These are phyloP conservation scores for Gortyna flavago DNA, from an alignment of 2,888 invertebrate species.

Conservation along the genomic window DNA sequence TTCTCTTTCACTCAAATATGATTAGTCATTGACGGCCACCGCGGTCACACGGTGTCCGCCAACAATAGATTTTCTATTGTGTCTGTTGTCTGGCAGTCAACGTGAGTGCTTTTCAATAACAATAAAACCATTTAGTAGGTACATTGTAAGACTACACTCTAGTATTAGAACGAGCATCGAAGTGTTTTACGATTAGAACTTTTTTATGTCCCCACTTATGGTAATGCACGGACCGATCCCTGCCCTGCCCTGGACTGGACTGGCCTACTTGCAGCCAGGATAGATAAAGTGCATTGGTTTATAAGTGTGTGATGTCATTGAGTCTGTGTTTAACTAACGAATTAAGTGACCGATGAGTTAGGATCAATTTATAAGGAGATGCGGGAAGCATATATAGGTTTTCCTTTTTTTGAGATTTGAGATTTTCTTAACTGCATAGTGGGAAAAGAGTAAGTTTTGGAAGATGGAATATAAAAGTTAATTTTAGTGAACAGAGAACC, in stretches of 20 bases:
- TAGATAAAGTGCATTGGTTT: slow-evolving; percentile 74
- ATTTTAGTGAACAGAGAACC: background rate
- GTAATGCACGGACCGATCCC: slow-evolving; percentile 68
- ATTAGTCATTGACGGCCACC: too few relatives aligned
- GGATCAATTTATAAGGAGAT: slow-evolving; percentile 36
- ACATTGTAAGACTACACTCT: slow-evolving; percentile 52
- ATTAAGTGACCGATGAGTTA: slow-evolving; percentile 35
- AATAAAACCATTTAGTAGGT: slow-evolving; percentile 51
- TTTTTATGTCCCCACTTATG: slow-evolving; percentile 81
- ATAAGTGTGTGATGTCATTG: slow-evolving; percentile 73
- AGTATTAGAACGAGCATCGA: slow-evolving; percentile 54
- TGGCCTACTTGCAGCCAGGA: slow-evolving; percentile 69
- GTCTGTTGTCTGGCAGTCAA: too few relatives aligned
- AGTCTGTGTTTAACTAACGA: slow-evolving; percentile 55
- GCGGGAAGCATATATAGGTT: slow-evolving; percentile 15
- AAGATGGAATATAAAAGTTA: background rate
- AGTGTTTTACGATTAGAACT: slow-evolving; percentile 71
- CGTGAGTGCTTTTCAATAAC: too few relatives aligned
- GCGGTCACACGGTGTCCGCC: too few relatives aligned
- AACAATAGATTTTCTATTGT: too few relatives aligned
- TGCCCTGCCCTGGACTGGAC: slow-evolving; percentile 42
- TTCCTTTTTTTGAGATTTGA: too few relatives aligned
- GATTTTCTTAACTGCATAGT: background rate
- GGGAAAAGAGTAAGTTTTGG: background rate
- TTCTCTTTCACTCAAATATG: background rate